Evolutionary conservation across 2,113 vertebrate species (phyloP), one percentile per base, ranked within the genome.

Genomic region (Notothenia rossii): DNA sequence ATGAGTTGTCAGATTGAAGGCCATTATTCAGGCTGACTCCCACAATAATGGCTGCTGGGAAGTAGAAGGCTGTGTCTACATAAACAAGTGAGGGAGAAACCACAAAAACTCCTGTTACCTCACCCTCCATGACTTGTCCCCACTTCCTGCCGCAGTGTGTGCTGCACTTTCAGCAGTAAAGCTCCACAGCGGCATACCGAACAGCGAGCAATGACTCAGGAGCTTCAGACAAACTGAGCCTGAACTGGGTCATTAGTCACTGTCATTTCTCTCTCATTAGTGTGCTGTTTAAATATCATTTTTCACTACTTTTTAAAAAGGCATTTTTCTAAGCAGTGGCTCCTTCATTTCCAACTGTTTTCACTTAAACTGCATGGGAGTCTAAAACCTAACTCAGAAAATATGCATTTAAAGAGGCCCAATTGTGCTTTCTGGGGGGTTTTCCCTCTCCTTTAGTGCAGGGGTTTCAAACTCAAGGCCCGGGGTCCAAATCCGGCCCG

Each of bases 21-120:
- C 86, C 60, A 85, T 87, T 88, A 87, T 77, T 85, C 59, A 81
- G 86, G 72, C 70, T 12, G 83, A 81, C 29, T 29, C 29, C 29
- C 29, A 29, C 56, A 70, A 36, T 80, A 85, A 85, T 83, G 76
- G 85, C 53, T 75, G 77, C 80, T 61, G 82, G 78, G 55, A 50
- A 74, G 79, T 77, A 71, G 77, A 76, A 45, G 58, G 61, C 20
- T 36, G 61, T 49, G n/a, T 72, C 58, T 72, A 17, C 65, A 72
- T 49, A 83, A 85, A 87, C 79, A 82, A 77, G 73, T 68, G 36
- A 0, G 58, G 55, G 0, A 33, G 65, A 55, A 49, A 54, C 15
- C 36, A 49, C 48, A 36, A 14, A 77, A 72, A 36, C 29, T 43
- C 18, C 20, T 45, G 55, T 2, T 3, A 76, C 22, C 14, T 66